A percentile compares a stretch with the other conserved stretches of the same genome.
Evolutionary conservation across 2,113 vertebrate genomes (phyloP).

Genomic region (Podarcis raffonei): DNA sequence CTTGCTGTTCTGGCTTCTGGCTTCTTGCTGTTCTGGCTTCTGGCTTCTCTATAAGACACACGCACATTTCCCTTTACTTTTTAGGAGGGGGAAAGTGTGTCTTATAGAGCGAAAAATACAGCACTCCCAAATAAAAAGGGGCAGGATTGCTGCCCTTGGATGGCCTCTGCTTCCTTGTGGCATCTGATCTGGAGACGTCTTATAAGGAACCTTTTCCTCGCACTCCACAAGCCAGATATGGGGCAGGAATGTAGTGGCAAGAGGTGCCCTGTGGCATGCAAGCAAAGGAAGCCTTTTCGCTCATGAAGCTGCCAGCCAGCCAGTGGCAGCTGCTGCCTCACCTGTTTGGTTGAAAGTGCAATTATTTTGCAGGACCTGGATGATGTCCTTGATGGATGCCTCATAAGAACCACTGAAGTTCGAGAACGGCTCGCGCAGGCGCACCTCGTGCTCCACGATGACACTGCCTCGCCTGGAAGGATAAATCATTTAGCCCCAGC

Average conservation of each 20-base stretch:
- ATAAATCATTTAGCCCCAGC: background rate
- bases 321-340: background rate
- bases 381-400: accelerated
- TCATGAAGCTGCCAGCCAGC: background rate
- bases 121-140: too few relatives aligned
- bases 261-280: background rate
- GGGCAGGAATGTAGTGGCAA: background rate
- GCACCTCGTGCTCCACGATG: background rate
- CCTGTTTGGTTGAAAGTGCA: accelerated
- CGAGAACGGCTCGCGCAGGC: background rate
- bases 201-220: background rate
- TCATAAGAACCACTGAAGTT: background rate
- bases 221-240: background rate
- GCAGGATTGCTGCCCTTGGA: background rate
- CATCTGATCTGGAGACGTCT: background rate
- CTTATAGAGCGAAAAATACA: too few relatives aligned
- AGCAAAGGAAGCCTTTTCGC: background rate
- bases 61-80: too few relatives aligned
- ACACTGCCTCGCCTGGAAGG: background rate
- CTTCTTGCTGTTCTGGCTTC: too few relatives aligned
- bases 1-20: too few relatives aligned
- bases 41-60: too few relatives aligned
- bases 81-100: too few relatives aligned
- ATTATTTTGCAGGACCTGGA: background rate
- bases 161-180: background rate